Base-by-base conservation (phyloP, 2,888 invertebrate species). In the Pseudolycoriella hygida region DNA sequence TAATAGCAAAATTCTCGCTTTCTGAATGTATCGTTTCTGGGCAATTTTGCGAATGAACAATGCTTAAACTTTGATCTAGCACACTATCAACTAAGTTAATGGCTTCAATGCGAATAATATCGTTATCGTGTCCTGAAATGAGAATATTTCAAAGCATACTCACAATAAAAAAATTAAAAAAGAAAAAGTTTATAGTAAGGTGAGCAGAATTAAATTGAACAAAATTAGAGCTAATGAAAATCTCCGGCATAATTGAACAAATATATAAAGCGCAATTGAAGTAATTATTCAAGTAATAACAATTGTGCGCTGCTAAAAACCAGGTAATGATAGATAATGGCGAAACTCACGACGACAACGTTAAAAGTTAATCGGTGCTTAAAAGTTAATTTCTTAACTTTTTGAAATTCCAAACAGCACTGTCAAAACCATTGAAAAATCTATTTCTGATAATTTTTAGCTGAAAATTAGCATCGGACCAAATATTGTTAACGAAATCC, bases 1-100 rank as follows among this genome's bases (percentile, higher is more conserved):
- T 64, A 20, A 64, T 64, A 32, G 64, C 64, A 57, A 60, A 64
- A 49, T 64, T 60, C 46, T 64, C 64, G 55, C 64, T 64, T 47
- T 63, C 64, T 25, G 62, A 63, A 54, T 39, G 34, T 40, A 43
- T 39, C 44, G 43, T 44, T 37, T 47, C 19, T 39, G 40, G 39
- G 45, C 34, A 44, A 19, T 48, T 40, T 49, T 61, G 59, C 47
- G 53, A 54, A 47, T 55, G 62, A 47, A 64, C 55, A 49, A 61
- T 58, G 46, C 57, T 54, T 48, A 64, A 51, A 50, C 62, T 64
- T 51, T 66, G 60, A 53, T 64, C 63, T 50, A 65, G 56, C 46
- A 65, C 57, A 49, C 59, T 56, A 54, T 64, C 62, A 49, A 65
- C 59, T 54, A 65, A 56, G 50, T 56, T 55, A 46, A 57, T 56